Base-by-base conservation (phyloP, 2,797 vertebrate species). In the Hyperoplus immaculatus region DNA sequence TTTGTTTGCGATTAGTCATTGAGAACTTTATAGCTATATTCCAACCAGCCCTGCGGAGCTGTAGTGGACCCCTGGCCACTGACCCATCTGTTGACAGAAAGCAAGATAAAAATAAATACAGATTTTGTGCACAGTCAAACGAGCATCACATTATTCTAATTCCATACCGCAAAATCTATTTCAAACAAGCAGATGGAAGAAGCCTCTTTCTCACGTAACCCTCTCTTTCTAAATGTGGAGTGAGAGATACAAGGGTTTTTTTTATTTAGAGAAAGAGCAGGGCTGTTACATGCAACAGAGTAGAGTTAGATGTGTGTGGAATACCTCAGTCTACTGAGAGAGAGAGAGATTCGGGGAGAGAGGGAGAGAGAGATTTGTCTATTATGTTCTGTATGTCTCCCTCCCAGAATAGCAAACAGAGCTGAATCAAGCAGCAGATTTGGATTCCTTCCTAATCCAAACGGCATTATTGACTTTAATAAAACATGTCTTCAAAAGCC, bases 401-500 rank as follows among this genome's bases (percentile, higher is more conserved):
- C 12, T 83, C 70, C 68, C 71, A 72, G 75, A 77, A 72, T 36
- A 68, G 51, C 53, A 83, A 80, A 78, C 65, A 6, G 56, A 85
- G 60, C 57, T 76, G 51, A 72, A 69, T 45, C 57, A 47, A 75
- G 57, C 75, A 80, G 75, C 85, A 75, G 42, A 84, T 84, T 84
- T 85, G 76, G 81, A 83, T 84, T 85, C n/a, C 58, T 77, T 87
- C 71, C 77, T 87, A 87, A 91, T 90, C 84, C 87, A 65, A 74
- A 82, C 78, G 80, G 78, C 58, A 66, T 88, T 87, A 88, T 85
- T 87, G 69, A 78, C 84, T 80, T 89, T 89, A 83, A 87, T 91
- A 79, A 91, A 91, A 84, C 63, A 6, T 75, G 79, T 84, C 74
- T 84, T 50, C 49, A 68, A 86, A 90, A 89, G 77, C 81, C 72